phyloP scores from a whole-genome alignment of 2,113 vertebrate species.

The Takifugu flavidus region DNA sequence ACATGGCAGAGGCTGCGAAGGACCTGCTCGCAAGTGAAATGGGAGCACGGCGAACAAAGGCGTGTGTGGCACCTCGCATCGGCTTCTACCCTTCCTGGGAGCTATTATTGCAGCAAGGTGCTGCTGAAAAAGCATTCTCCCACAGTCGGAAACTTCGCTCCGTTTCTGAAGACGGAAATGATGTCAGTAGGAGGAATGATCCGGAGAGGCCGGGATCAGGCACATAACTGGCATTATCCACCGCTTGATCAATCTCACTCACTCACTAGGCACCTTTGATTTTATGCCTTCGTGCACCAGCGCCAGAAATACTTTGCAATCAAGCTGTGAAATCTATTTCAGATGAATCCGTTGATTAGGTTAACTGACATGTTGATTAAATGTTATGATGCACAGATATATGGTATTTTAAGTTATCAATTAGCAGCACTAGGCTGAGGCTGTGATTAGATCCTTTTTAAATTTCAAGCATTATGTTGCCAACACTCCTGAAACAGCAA shows the following conservation, averaged over 20 bases:
- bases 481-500: conserved; percentile 18
- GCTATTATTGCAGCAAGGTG: conserved; percentile 75
- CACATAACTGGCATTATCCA: neutral
- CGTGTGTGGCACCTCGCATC: conserved; percentile 64
- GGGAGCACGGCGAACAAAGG: conserved; percentile 69
- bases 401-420: conserved; percentile 18
- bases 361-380: no score
- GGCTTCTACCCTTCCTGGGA: conserved; percentile 61
- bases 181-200: conserved; percentile 27
- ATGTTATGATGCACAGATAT: conserved; percentile 53
- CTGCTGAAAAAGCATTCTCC: conserved; percentile 70
- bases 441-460: conserved; percentile 38
- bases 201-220: conserved; percentile 8
- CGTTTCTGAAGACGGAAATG: conserved; percentile 42
- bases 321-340: neutral
- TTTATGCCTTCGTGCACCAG: no score
- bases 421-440: conserved; percentile 28
- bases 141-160: conserved; percentile 54
- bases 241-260: no score
- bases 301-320: no score
- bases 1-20: conserved; percentile 46
- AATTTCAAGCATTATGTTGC: conserved; percentile 32
- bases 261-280: no score
- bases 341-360: no score
- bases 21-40: conserved; percentile 53